phyloP scores from a whole-genome alignment of 2,113 vertebrate genomes.

The Salminus brasiliensis region DNA sequence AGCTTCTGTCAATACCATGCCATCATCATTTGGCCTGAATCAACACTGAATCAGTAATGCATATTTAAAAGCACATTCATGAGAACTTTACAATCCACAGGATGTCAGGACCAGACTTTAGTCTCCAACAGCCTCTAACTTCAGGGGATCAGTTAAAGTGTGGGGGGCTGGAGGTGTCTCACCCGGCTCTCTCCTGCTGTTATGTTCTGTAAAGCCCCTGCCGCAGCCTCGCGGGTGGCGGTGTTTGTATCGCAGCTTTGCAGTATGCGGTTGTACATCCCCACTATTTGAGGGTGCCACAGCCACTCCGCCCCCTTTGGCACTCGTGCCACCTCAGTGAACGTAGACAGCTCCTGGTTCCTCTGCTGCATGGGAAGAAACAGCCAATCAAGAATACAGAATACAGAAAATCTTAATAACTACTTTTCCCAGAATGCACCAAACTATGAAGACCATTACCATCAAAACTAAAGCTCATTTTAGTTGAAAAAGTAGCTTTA shows the following conservation, averaged over 20 bases:
- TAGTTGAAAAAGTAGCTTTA: not conserved
- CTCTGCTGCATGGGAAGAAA: slow-evolving; percentile 63
- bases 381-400: not conserved
- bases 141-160: not conserved
- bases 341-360: slow-evolving; percentile 80
- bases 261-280: slow-evolving; percentile 85
- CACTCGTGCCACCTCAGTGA: slow-evolving; percentile 86
- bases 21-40: no score
- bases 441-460: no score
- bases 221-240: slow-evolving; percentile 83
- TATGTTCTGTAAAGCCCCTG: slow-evolving; percentile 93
- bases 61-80: no score
- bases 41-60: no score
- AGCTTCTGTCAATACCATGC: no score
- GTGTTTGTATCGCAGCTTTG: slow-evolving; percentile 83
- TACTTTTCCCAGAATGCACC: not conserved
- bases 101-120: no score
- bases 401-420: not conserved
- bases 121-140: not conserved
- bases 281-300: slow-evolving; percentile 91
- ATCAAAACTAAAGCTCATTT: not conserved
- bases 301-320: slow-evolving; percentile 93
- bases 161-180: slow-evolving; percentile 28
- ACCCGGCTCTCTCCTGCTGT: slow-evolving; percentile 90
- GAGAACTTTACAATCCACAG: no score